A percentile compares a stretch with the other conserved stretches of the same genome.
Conservation (phyloP, 2,888 invertebrate species). For the Atethmia centrago region DNA sequence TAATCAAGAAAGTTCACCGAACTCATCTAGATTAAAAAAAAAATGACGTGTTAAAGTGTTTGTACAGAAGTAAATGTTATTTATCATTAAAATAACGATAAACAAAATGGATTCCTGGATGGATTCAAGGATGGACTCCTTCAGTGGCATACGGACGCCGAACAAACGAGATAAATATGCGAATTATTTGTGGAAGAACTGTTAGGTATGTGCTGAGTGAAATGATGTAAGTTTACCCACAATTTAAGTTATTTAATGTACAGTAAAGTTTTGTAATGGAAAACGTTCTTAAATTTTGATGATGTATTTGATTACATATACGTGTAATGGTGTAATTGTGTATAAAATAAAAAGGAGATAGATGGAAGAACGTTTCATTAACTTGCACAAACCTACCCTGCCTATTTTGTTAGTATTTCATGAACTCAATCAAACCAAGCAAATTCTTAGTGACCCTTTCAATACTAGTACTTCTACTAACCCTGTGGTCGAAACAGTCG, state of each 20-base stretch:
- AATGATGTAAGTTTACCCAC: background rate
- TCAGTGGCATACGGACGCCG: background rate
- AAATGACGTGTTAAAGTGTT: too few species aligned
- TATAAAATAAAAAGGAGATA: background rate
- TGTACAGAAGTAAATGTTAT: too few species aligned
- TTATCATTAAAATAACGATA: too few species aligned
- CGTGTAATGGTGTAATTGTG: background rate
- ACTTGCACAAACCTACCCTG: background rate
- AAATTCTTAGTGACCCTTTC: background rate
- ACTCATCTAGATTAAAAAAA: too few species aligned
- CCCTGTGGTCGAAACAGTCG: constrained; percentile 16
- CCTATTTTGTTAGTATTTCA: background rate
- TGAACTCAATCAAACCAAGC: background rate
- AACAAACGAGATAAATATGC: background rate
- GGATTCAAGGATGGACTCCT: too few species aligned
- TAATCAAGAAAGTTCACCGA: too few species aligned
- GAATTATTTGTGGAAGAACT: background rate
- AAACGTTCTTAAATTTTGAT: too few species aligned
- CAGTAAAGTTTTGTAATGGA: background rate
- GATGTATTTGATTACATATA: background rate
- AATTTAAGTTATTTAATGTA: background rate
- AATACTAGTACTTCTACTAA: constrained; percentile 1
- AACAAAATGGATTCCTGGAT: too few species aligned
- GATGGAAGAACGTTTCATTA: background rate
- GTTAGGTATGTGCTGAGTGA: background rate